Conservation (phyloP, 2,113 vertebrate species). For the Oceanites oceanicus region DNA sequence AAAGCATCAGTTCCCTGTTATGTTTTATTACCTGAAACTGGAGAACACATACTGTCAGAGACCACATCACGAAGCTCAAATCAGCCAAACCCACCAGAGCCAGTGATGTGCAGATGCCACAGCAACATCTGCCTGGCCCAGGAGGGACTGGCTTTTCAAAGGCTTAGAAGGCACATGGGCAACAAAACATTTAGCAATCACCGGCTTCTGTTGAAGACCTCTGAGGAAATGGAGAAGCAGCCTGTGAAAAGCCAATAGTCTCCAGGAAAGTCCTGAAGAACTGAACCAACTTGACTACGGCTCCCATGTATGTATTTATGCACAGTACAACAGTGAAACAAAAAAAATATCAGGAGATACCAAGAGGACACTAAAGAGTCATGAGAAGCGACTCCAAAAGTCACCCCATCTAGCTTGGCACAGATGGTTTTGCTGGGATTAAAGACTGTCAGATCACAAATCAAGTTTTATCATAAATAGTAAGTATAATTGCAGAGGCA, state of each 20-base stretch:
- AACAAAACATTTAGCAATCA: neutral
- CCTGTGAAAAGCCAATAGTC: neutral
- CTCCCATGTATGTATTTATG: neutral
- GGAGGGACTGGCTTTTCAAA: neutral
- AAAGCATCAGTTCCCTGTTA: neutral
- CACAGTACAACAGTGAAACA: neutral
- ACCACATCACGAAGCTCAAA: neutral
- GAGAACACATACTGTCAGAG: neutral
- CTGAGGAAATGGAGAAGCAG: neutral
- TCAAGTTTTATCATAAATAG: neutral
- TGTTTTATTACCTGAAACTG: neutral
- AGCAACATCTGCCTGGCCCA: neutral
- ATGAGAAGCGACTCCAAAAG: neutral
- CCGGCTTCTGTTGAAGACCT: neutral
- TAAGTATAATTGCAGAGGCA: neutral
- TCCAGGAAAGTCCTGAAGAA: neutral
- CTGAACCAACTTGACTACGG: neutral
- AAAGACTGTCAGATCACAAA: neutral
- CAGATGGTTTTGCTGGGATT: neutral
- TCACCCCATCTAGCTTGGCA: neutral
- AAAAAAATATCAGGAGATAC: neutral
- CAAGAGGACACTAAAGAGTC: neutral
- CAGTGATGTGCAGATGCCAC: neutral
- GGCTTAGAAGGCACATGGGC: neutral
- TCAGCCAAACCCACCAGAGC: neutral